A percentile compares a stretch with the other conserved stretches of the same genome.
phyloP scores from a whole-genome alignment of 2,888 invertebrate genomes.

The Stenichneumon culpator region DNA sequence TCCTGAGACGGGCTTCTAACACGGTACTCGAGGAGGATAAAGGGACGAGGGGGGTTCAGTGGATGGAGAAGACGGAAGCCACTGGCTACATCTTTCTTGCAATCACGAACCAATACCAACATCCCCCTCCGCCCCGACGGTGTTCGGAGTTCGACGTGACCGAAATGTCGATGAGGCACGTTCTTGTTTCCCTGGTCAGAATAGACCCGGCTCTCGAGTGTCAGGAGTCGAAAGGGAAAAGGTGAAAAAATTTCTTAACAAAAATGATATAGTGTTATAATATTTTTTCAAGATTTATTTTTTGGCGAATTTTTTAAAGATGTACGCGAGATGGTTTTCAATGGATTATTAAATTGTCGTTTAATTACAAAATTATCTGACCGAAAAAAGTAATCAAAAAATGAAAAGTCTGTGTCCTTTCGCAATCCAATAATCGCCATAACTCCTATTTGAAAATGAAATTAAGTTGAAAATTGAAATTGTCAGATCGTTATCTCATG shows the following conservation, averaged over 20 bases:
- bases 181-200: background rate
- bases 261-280: background rate
- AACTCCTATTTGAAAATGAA: no score
- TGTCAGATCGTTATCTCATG: no score
- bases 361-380: no score
- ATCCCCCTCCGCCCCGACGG: background rate
- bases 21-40: slow-evolving; percentile 1
- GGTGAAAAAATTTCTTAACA: background rate
- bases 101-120: slow-evolving; percentile 65
- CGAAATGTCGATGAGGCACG: slow-evolving; percentile 45
- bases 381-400: no score
- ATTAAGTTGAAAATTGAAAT: no score
- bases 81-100: slow-evolving; percentile 40
- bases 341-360: no score
- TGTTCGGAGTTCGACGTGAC: slow-evolving; percentile 58
- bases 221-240: background rate
- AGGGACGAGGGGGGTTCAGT: background rate
- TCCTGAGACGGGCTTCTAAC: background rate
- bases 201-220: background rate
- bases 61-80: slow-evolving; percentile 1
- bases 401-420: no score
- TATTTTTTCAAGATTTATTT: background rate
- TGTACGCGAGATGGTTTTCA: background rate
- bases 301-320: background rate
- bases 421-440: no score